A percentile compares a stretch with the other conserved stretches of the same genome.
Evolutionary conservation across 2,797 vertebrate genomes (phyloP).

Genomic region (Sebastes minor): DNA sequence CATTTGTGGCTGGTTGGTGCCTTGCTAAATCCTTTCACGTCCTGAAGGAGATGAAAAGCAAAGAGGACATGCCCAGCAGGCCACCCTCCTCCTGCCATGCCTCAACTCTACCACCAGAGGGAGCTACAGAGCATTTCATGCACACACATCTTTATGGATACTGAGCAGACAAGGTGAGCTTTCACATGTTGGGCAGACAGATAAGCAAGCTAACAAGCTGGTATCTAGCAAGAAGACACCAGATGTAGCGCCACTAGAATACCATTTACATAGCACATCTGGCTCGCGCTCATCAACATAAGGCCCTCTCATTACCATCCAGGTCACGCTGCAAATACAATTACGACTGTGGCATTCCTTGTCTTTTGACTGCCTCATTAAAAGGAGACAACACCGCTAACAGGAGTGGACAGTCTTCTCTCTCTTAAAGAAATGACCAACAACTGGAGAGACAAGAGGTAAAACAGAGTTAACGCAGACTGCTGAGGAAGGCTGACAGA

Average conservation of each 20-base stretch:
- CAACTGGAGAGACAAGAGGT: not conserved
- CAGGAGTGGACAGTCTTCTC: not conserved
- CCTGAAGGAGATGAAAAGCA: not conserved
- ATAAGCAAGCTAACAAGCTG: not conserved
- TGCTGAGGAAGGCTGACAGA: conserved; percentile 24
- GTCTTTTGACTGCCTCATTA: not conserved
- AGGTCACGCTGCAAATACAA: not conserved
- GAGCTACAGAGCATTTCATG: conserved; percentile 1
- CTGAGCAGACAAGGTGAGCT: not conserved
- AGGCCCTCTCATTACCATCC: not conserved
- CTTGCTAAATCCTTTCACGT: not conserved
- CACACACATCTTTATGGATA: not conserved
- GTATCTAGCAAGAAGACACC: not conserved
- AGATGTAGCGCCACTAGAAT: not conserved
- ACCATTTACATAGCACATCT: conserved; percentile 15
- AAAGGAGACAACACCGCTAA: not conserved
- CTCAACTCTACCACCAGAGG: conserved; percentile 45
- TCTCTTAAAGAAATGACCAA: not conserved
- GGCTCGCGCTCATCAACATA: not conserved
- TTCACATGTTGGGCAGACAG: not conserved
- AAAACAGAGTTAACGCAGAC: conserved; percentile 1
- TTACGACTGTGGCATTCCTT: not conserved
- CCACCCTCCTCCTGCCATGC: not conserved
- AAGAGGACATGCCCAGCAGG: not conserved
- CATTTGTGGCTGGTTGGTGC: not conserved